A percentile compares a stretch with the other conserved stretches of the same genome.
Evolutionary conservation across 2,888 invertebrate genomes (phyloP).

Genomic region (Thecocarcelia acutangulata): DNA sequence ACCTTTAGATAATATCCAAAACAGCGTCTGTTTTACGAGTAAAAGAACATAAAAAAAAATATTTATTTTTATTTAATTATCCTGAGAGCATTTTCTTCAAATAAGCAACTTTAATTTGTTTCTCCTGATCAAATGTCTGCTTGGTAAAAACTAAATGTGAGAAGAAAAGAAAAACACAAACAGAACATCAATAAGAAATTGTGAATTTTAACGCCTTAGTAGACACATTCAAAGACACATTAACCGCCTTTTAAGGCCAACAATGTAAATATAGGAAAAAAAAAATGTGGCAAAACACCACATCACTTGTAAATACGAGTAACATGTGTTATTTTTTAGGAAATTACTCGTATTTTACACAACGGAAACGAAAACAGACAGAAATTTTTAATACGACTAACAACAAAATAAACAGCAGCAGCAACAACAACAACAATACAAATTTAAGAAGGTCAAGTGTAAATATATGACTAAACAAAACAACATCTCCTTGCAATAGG

Average conservation of each 20-base stretch:
- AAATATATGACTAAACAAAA: conserved; percentile 59
- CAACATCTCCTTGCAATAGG: conserved; percentile 4
- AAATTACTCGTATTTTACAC: not conserved
- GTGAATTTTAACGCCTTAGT: conserved; percentile 69
- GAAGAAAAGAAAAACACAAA: conserved; percentile 23
- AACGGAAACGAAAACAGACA: conserved; percentile 24
- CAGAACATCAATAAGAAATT: conserved; percentile 54
- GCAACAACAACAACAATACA: conserved; percentile 16
- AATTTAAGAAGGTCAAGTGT: conserved; percentile 64
- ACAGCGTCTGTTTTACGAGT: not conserved
- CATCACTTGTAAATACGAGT: conserved; percentile 34
- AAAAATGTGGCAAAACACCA: conserved; percentile 26
- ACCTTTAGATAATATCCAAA: conserved; percentile 1
- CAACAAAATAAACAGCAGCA: no score
- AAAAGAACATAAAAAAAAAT: conserved; percentile 2
- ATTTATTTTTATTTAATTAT: conserved; percentile 42
- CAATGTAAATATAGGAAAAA: conserved; percentile 19
- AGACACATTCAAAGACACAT: conserved; percentile 53
- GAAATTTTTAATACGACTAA: conserved; percentile 15
- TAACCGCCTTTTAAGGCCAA: conserved; percentile 54
- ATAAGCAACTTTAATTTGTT: conserved; percentile 47
- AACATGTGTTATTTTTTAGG: conserved; percentile 50
- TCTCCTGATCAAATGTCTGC: conserved; percentile 56
- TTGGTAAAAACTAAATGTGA: conserved; percentile 54
- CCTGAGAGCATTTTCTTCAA: conserved; percentile 35